Percentiles rank a stretch among this genome's conserved stretches.
These are phyloP conservation scores for Aplodontia rufa DNA, from an alignment of 2,113 vertebrate species.

Conservation along the genomic window DNA sequence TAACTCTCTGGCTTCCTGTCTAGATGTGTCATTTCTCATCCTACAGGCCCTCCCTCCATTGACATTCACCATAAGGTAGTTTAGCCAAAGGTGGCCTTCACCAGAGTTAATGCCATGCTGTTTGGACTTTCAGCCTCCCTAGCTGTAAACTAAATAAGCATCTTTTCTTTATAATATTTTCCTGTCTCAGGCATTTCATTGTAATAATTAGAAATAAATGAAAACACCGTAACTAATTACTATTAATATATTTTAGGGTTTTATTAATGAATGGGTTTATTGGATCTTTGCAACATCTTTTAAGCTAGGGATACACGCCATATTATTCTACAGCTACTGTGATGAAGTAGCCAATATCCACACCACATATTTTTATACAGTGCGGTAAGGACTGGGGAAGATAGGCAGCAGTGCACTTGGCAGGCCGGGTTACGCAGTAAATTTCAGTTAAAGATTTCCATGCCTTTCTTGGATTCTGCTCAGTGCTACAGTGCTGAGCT, in stretches of 20 bases:
- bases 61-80: not conserved
- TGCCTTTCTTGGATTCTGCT: not conserved
- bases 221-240: not conserved
- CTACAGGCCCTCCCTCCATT: not conserved
- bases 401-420: not conserved
- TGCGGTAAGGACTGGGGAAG: not conserved
- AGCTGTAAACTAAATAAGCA: not conserved
- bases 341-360: not conserved
- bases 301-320: not conserved
- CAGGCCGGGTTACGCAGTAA: fast-evolving
- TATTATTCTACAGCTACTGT: not conserved
- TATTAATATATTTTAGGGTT: not conserved
- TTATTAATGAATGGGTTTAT: not conserved
- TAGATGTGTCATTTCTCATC: not conserved
- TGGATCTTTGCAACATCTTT: not conserved
- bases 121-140: not conserved
- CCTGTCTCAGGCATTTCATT: not conserved
- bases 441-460: too few relatives aligned
- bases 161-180: not conserved
- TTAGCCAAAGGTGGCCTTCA: not conserved
- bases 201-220: not conserved
- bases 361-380: not conserved
- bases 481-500: not conserved
- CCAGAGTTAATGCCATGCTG: not conserved
- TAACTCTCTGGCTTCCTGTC: not conserved